Base-by-base conservation (phyloP, 2,888 invertebrate species). In the Andrena camellia region DNA sequence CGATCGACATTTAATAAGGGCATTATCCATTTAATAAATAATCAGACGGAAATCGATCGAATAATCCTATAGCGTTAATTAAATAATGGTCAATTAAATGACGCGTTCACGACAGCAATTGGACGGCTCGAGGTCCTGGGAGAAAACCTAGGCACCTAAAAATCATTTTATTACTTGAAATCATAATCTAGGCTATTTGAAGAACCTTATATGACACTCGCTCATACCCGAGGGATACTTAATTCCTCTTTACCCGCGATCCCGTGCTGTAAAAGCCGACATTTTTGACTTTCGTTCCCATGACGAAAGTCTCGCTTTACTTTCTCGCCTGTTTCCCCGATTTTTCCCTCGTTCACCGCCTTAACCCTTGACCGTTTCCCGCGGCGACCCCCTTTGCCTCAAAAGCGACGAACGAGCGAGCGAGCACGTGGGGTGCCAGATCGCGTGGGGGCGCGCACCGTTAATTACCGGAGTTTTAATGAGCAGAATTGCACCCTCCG, bases 391-490 rank as follows among this genome's bases (percentile, higher is more conserved):
- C 60, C 71, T 13, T 60, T 68, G 74, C 67, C 57, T 69, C 68
- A 64, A 82, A 84, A 78, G 64, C 66, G 81, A 64, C 71, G 73
- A 69, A 77, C 52, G 63, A 59, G 35, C 48, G 72, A 63, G 33
- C 52, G 62, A 54, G 74, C 71, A 78, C 69, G 64, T 72, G 75
- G 83, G 83, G 82, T 75, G 78, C 74, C 72, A 72, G 74, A 85
- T 78, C 70, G 57, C 57, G 86, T 79, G 74, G 78, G 63, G 59
- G 62, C 48, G 76, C 69, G 54, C 35, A 69, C 76, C 83, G 85
- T 89, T 89, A 90, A 90, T 90, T 90, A 90, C 86, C 79, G 75
- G 88, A 90, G 89, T 90, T 90, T 90, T 90, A 90, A 90, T 88
- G 90, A 90, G 88, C 82, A 81, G 81, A 88, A 84, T 86, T 86